A percentile compares a stretch with the other conserved stretches of the same genome.
phyloP scores from a whole-genome alignment of 2,888 invertebrate species.

The Chrysolina haemoptera region DNA sequence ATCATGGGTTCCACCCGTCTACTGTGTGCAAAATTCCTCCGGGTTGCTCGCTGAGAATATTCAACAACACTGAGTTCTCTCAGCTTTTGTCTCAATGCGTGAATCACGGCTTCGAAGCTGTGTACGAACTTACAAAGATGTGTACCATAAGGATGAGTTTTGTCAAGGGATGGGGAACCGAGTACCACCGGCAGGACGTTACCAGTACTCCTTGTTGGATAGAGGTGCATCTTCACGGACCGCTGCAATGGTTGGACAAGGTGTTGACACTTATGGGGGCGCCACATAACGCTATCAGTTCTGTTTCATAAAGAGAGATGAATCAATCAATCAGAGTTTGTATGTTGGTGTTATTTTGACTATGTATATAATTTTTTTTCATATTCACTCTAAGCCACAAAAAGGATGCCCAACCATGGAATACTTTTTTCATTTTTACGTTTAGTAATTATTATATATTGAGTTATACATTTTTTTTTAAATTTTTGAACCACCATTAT shows the following conservation, averaged over 20 bases:
- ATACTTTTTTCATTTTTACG: too few species aligned
- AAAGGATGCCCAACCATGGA: too few species aligned
- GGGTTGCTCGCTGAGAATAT: conserved; percentile 97
- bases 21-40: conserved; percentile 99
- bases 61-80: conserved; percentile 98
- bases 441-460: too few species aligned
- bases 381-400: too few species aligned
- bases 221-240: conserved; percentile 97
- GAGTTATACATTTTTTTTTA: too few species aligned
- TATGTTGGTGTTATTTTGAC: too few species aligned
- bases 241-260: conserved; percentile 98
- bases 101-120: conserved; percentile 98
- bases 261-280: conserved; percentile 99
- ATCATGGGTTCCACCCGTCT: conserved; percentile 98
- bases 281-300: conserved; percentile 96
- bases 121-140: conserved; percentile 99
- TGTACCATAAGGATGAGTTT: conserved; percentile 99
- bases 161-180: conserved; percentile 99
- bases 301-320: conserved; percentile 81
- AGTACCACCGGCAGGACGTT: conserved; percentile 98
- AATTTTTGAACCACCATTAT: too few species aligned
- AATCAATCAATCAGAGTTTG: too few species aligned
- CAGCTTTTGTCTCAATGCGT: conserved; percentile 96
- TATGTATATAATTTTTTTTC: too few species aligned
- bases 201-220: conserved; percentile 99